Evolutionary conservation across 2,113 vertebrate species (phyloP), one percentile per base, ranked within the genome.

Genomic region (Hymenochirus boettgeri): DNA sequence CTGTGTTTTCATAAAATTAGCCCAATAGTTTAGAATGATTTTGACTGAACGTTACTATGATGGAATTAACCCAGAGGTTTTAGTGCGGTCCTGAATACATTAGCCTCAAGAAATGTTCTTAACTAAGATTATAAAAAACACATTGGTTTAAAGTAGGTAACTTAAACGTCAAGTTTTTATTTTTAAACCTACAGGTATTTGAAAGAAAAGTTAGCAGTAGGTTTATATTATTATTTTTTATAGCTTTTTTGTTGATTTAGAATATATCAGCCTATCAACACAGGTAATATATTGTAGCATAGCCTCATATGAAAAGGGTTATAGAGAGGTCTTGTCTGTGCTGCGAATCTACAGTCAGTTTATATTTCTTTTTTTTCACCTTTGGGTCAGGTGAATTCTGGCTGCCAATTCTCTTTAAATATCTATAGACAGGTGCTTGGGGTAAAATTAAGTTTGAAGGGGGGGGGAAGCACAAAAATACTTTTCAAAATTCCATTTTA

Each of bases 381-480:
- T 31, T 7, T 2, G 12, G 55, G 73, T 54, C 70, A 57, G 27
- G 22, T 26, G 29, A 50, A 77, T 75, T 73, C 70, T 56, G 27
- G 67, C 69, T 52, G 71, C 50, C 73, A 29, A 67, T 70, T 61
- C 29, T 53, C 61, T 78, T 73, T 79, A 79, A 53, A 70, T 62
- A 60, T 77, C 57, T 71, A 50, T 3, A 67, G 75, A 74, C 74
- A 74, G 76, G 77, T 86, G 83, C 90, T 90, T 91, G 85, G 89
- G 87, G 35, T 19, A n/a, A 53, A 53, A 69, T 58, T 50, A 77
- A 86, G 88, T 67, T 78, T 77, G 76, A 80, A 92, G 92, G 91
- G 92, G 87, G 79, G 87, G 78, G 81, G 84, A 85, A 62, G 85
- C 71, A 77, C 86, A 83, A 84, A 86, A 85, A 84, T 90, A 85